A percentile compares a stretch with the other conserved stretches of the same genome.
These are phyloP conservation scores for Plodia interpunctella DNA, from an alignment of 1,140 invertebrate species.

Conservation along the genomic window DNA sequence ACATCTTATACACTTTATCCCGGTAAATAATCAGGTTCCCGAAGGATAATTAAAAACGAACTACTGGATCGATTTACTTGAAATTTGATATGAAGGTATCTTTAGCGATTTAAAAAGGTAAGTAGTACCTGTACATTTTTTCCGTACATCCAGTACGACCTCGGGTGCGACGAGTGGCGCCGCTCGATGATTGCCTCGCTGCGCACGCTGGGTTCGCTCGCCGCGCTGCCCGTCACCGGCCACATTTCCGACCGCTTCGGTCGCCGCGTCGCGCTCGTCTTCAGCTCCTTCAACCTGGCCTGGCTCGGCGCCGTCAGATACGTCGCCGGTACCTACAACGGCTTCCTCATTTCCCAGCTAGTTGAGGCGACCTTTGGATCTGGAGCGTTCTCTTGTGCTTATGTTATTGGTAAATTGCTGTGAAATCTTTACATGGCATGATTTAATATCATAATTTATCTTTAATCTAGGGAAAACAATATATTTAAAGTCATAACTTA, in stretches of 20 bases:
- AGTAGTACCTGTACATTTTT: no score
- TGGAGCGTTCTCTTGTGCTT: constrained; percentile 58
- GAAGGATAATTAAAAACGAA: no score
- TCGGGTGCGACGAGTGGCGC: constrained; percentile 50
- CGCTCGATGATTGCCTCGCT: constrained; percentile 40
- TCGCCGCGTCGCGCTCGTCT: constrained; percentile 79
- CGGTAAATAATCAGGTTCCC: no score
- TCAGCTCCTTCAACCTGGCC: constrained; percentile 77
- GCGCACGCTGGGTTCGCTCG: constrained; percentile 40
- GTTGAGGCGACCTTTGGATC: constrained; percentile 78
- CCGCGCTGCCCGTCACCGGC: constrained; percentile 81
- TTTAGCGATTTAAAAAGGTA: no score
- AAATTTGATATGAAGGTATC: no score
- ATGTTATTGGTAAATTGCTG: constrained; percentile 47
- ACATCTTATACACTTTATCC: no score
- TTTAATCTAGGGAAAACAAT: no score
- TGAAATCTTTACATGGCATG: no score
- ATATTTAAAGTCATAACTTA: no score
- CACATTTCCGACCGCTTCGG: constrained; percentile 82
- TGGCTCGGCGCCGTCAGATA: constrained; percentile 80
- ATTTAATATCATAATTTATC: no score
- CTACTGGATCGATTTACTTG: no score
- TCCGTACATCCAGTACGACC: constrained; percentile 26
- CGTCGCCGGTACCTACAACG: constrained; percentile 80
- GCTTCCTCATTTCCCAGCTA: constrained; percentile 81